Conservation (phyloP, 1,140 invertebrate species). For the Listronotus oregonensis region DNA sequence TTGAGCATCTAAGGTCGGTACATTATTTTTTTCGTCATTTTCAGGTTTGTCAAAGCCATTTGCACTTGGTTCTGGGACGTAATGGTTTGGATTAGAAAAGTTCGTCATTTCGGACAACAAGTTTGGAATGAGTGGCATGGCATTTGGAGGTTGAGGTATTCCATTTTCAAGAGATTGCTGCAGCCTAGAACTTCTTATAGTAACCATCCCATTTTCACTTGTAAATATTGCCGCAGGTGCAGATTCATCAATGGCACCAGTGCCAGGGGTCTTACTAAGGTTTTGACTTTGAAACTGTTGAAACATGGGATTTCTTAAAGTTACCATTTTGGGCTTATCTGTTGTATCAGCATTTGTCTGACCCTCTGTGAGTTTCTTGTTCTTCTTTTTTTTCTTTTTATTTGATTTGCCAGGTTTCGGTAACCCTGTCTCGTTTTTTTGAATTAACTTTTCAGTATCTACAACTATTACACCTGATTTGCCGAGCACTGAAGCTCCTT, state of each 20-base stretch:
- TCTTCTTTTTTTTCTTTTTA: conserved; percentile 67
- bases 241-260: conserved; percentile 39
- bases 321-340: conserved; percentile 66
- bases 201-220: conserved; percentile 78
- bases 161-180: conserved; percentile 47
- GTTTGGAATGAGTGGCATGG: conserved; percentile 33
- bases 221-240: conserved; percentile 70
- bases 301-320: conserved; percentile 75
- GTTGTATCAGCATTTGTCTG: conserved; percentile 41
- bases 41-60: conserved; percentile 9
- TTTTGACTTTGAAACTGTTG: conserved; percentile 54
- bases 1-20: conserved; percentile 48
- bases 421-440: conserved; percentile 37
- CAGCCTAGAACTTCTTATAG: conserved; percentile 71
- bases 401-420: conserved; percentile 46
- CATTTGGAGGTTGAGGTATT: conserved; percentile 2
- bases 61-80: background rate
- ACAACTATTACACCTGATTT: conserved; percentile 69
- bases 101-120: conserved; percentile 42
- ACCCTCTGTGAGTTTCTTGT: conserved; percentile 52
- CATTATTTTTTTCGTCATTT: conserved; percentile 11
- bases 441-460: conserved; percentile 64
- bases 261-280: conserved; percentile 18
- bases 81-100: conserved; percentile 25
- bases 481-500: conserved; percentile 45